These are phyloP conservation scores for Corvus hawaiiensis DNA, from an alignment of 2,113 vertebrate species.

Conservation along the genomic window DNA sequence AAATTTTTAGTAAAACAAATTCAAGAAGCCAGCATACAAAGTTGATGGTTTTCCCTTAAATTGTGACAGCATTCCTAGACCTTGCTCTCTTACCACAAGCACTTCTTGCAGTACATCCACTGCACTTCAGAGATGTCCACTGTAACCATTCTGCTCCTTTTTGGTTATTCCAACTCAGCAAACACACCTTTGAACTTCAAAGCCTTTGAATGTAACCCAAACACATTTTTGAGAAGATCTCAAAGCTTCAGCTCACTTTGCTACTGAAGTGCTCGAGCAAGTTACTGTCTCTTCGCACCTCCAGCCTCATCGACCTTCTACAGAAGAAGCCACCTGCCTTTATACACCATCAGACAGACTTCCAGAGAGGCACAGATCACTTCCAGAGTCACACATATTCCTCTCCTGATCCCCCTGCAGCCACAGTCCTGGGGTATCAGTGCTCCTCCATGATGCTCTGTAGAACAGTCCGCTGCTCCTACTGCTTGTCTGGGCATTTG, in stretches of 20 bases:
- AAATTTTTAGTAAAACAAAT: background rate
- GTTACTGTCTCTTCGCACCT: background rate
- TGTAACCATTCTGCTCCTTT: background rate
- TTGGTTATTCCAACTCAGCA: background rate
- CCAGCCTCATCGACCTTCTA: background rate
- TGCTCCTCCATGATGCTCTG: background rate
- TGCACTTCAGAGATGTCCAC: background rate
- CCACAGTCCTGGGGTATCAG: background rate
- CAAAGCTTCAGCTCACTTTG: background rate
- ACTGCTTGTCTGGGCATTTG: background rate
- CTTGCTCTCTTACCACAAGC: background rate
- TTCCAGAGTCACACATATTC: background rate
- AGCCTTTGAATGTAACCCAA: background rate
- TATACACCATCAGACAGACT: background rate
- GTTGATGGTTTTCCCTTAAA: background rate
- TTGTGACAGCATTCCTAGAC: background rate
- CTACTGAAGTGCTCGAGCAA: background rate
- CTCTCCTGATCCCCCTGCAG: background rate
- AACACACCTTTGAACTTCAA: background rate
- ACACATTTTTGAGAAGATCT: background rate
- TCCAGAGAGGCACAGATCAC: background rate
- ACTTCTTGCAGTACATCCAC: background rate
- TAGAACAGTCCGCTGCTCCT: background rate
- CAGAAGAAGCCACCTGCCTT: background rate
- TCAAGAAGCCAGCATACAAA: background rate